Evolutionary conservation across 2,888 invertebrate genomes (phyloP), one percentile per base, ranked within the genome.

Genomic region (Epiblema foenella): DNA sequence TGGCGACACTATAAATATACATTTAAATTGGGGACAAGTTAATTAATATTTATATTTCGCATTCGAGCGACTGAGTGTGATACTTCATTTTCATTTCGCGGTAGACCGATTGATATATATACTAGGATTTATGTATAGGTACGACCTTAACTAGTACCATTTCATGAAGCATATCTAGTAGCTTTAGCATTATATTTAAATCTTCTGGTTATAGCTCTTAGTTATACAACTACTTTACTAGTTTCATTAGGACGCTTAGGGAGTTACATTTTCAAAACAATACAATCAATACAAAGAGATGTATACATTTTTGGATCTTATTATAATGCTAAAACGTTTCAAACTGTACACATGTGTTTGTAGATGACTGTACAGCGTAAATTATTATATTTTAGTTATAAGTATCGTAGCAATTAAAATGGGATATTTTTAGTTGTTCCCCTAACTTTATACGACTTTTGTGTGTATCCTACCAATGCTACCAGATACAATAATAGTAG

Each of bases 401-500:
- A 7, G n/a, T 46, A 33, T 1, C 12, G 39, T 39, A 39, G 12
- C 12, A 39, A 39, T 39, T 3, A 39, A 39, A 39, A 12, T 39
- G 39, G 39, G 39, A 39, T 39, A 39, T 39, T 0, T 0, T 3
- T 33, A 12, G 37, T 37, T 10, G 9, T 39, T 39, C 39, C 12
- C 12, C 8, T 46, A 46, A n/a, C 46, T n/a, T 46, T 42, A 42
- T 42, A 42, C 7, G 15, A 24, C 24, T 24, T 24, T 24, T 33
- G 2, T 46, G 7, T 46, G 24, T 3, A 17, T 33, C 17, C 46
- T 51, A 15, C 9, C 11, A 42, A 42, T 58, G 69, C 59, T 65
- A 42, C 65, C 65, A 65, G 59, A 54, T 59, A 42, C 33, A 58
- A 52, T 24, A 51, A 52, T 56, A 59, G 60, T 70, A 10, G n/a